Base-by-base conservation (phyloP, 2,888 invertebrate genomes). In the Thysanoteuthis rhombus region DNA sequence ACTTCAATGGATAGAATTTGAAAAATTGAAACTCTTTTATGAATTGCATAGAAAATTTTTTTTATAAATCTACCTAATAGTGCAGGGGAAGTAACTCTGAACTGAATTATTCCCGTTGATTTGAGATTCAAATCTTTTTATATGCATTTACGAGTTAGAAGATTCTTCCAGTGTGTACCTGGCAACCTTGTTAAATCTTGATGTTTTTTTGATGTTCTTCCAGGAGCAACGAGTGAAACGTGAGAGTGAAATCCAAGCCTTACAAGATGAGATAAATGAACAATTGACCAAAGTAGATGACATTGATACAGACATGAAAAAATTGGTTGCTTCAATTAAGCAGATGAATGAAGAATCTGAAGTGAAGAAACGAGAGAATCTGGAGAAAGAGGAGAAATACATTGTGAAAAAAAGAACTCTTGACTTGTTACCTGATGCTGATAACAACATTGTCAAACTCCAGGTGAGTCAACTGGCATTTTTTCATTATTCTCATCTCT, bases 401-500 rank as follows among this genome's bases (percentile, higher is more conserved):
- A 95, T 95, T 94, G 97, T 97, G 47, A 97, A 97, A 94, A 97
- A 97, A 94, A 95, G 96, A 95, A 98, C 98, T 0, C 97, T 98
- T 93, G 97, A 98, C 93, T 97, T 98, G 90, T 96, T 98, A 93
- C 98, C 98, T 75, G 97, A 98, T 95, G 98, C 98, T 32, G 97
- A 96, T 47, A 96, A 96, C 93, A 97, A 97, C 94, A 96, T 97
- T 90, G 94, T 95, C 12, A 97, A 97, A 94, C 94, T 97, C 93
- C 75, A 75, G 75, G 75, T 75, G 10, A 36, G 75, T 75, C 36
- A n/a, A 75, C 8, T 1, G 52, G 6, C 22, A 58, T 28, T 25
- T 58, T 58, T 25, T 22, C 22, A 25, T 22, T 25, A 58, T 4
- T 25, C 6, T 58, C n/a, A n/a, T n/a, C n/a, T n/a, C n/a, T n/a